A percentile compares a stretch with the other conserved stretches of the same genome.
Evolutionary conservation across 2,797 vertebrate species (phyloP).

Genomic region (Phaenicophaeus curvirostris): DNA sequence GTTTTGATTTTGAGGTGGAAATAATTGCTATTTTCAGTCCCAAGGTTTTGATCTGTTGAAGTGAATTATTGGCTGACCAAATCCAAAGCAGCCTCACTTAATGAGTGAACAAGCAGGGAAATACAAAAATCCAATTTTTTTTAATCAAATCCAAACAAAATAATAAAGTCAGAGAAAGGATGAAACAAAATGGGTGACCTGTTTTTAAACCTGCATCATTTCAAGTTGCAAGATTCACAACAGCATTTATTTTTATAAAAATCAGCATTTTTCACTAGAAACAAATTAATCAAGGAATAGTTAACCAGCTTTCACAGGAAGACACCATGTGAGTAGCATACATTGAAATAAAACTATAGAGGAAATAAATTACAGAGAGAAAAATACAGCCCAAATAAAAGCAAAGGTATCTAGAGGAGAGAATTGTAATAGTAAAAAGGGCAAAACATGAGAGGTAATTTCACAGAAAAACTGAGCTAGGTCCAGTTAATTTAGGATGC

Average conservation of each 20-base stretch:
- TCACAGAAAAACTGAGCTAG: constrained; percentile 12
- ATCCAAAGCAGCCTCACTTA: background rate
- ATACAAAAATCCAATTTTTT: background rate
- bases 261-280: background rate
- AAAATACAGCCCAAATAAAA: background rate
- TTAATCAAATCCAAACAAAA: background rate
- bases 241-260: background rate
- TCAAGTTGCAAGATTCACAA: background rate
- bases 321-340: background rate
- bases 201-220: background rate
- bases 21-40: background rate
- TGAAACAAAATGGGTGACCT: background rate
- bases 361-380: constrained; percentile 4
- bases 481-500: background rate
- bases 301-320: background rate
- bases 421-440: background rate
- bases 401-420: background rate
- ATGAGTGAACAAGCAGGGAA: background rate
- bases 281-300: background rate
- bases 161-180: background rate
- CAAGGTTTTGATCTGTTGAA: background rate
- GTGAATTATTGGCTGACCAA: background rate
- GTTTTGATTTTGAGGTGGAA: background rate
- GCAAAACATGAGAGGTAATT: background rate
- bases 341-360: background rate